Evolutionary conservation across 2,797 vertebrate species (phyloP), one percentile per base, ranked within the genome.

Genomic region (Brachymystax lenok): DNA sequence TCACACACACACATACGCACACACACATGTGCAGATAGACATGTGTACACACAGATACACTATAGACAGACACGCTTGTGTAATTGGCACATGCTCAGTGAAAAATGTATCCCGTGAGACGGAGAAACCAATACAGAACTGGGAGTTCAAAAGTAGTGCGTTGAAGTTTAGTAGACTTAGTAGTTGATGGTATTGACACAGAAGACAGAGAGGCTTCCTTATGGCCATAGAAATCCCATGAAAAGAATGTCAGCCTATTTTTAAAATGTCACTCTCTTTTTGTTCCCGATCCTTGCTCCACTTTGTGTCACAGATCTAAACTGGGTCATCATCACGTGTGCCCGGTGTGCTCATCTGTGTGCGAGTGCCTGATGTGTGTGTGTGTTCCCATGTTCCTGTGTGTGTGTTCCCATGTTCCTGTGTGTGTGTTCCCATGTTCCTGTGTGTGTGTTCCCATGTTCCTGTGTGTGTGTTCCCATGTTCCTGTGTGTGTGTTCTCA

Each of bases 191-290:
- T 83, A 74, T 79, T 81, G 89, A 89, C 87, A 90, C 82, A 89
- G 84, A 90, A 89, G 90, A 89, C 71, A 82, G 86, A 85, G 83
- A 82, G 84, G 75, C n/a, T 82, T 80, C 83, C 91, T 91, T 90
- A 80, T 75, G 80, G 79, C 85, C 77, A 85, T 86, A 76, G 80
- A 86, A 82, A 79, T n/a, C n/a, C n/a, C n/a, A n/a, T 91, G 90
- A 92, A 93, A 92, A 54, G 92, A 93, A 93, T 91, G 90, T 92
- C 92, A 92, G 79, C 90, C 91, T 92, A 93, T 93, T 93, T 93
- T 91, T 92, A 93, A 93, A 93, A 93, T 93, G 92, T 92, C 92
- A 93, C 84, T 87, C 83, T 90, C 90, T 86, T 91, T 91, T 91
- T 89, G 90, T 92, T 93, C 92, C 90, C 90, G 85, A 92, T 91